Conservation (phyloP, 1,140 invertebrate species). For the Drosophila repletoides region DNA sequence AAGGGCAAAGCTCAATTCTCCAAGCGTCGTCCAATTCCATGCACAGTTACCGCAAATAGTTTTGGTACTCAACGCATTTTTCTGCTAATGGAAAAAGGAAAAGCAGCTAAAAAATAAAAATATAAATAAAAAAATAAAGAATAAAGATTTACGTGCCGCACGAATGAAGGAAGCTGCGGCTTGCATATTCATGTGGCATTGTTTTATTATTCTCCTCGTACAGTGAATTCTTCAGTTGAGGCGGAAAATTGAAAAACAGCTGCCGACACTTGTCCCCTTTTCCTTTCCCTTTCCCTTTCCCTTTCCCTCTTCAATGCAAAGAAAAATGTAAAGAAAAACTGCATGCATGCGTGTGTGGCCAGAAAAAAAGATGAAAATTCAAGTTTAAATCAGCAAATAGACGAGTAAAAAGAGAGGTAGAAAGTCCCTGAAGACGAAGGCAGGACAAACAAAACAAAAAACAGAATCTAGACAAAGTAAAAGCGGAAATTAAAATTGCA, state of each 20-base stretch:
- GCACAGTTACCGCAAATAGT: conserved; percentile 32
- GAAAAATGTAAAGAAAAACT: conserved; percentile 33
- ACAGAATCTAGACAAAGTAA: conserved; percentile 77
- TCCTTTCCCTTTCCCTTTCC: too few species aligned
- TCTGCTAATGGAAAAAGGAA: conserved; percentile 34
- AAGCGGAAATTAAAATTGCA: conserved; percentile 81
- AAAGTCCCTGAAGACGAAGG: too few species aligned
- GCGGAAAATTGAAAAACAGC: conserved; percentile 79
- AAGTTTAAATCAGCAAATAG: conserved; percentile 73
- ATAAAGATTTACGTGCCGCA: conserved; percentile 33
- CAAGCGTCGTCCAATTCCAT: conserved; percentile 14
- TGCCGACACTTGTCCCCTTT: conserved; percentile 43
- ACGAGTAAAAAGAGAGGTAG: conserved; percentile 36
- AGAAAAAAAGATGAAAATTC: conserved; percentile 28
- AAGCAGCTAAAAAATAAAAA: conserved; percentile 7
- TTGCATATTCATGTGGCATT: conserved; percentile 61
- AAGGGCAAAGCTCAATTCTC: conserved; percentile 35
- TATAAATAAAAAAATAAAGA: conserved; percentile 3
- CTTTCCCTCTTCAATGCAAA: too few species aligned
- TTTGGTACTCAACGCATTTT: conserved; percentile 29
- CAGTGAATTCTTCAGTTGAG: conserved; percentile 51
- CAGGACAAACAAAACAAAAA: conserved; percentile 46
- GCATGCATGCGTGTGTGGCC: conserved; percentile 38
- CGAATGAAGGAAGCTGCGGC: conserved; percentile 8
- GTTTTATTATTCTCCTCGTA: conserved; percentile 42